phyloP scores from a whole-genome alignment of 1,140 invertebrate genomes.

The Papilio polytes region DNA sequence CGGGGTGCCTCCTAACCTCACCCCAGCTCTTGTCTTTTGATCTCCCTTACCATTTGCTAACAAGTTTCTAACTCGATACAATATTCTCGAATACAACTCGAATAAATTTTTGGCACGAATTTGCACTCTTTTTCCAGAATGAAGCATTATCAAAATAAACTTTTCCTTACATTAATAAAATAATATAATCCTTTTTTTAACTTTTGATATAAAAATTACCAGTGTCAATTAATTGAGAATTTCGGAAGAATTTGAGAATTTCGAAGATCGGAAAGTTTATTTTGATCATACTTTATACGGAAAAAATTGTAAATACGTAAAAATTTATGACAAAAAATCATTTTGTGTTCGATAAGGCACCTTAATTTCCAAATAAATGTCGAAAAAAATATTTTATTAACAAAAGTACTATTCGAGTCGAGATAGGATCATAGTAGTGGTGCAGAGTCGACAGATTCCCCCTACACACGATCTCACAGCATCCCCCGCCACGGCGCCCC shows the following conservation, averaged over 20 bases:
- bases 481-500: slow-evolving; percentile 55
- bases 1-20: slow-evolving; percentile 47
- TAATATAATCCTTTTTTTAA: too few relatives aligned
- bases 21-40: slow-evolving; percentile 53
- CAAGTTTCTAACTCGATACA: slow-evolving; percentile 38
- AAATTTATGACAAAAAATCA: too few relatives aligned
- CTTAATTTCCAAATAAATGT: not conserved
- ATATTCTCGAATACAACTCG: slow-evolving; percentile 46
- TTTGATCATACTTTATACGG: too few relatives aligned
- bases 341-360: too few relatives aligned
- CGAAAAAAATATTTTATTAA: not conserved
- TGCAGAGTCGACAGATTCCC: slow-evolving; percentile 55
- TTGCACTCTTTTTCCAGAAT: too few relatives aligned
- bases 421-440: slow-evolving; percentile 53
- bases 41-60: slow-evolving; percentile 54
- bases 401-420: slow-evolving; percentile 45
- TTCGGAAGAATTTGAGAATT: too few relatives aligned
- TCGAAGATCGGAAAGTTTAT: too few relatives aligned
- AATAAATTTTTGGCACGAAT: slow-evolving; percentile 3
- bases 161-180: too few relatives aligned
- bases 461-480: slow-evolving; percentile 52
- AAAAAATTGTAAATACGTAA: too few relatives aligned
- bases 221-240: too few relatives aligned
- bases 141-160: too few relatives aligned
- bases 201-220: too few relatives aligned